A percentile compares a stretch with the other conserved stretches of the same genome.
phyloP scores from a whole-genome alignment of 2,113 vertebrate species.

The Blennius ocellaris region DNA sequence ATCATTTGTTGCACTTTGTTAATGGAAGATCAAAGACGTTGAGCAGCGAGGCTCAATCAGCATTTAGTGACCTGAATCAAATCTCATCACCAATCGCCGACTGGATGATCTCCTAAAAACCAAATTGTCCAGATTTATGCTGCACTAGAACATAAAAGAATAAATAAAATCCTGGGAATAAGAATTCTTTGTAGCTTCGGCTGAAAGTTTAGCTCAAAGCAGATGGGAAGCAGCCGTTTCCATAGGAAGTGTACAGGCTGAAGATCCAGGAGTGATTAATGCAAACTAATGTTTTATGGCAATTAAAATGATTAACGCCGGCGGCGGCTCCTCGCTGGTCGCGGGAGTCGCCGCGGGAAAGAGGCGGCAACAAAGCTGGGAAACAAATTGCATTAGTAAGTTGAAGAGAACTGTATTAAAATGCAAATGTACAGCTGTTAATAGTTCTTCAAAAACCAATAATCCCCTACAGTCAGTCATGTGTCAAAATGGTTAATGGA shows the following conservation, averaged over 20 bases:
- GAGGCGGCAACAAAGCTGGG: constrained; percentile 93
- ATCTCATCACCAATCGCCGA: too few species aligned
- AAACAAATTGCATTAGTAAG: constrained; percentile 96
- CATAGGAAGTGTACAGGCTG: constrained; percentile 36
- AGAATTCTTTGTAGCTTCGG: neutral
- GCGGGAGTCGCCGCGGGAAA: constrained; percentile 89
- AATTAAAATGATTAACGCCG: constrained; percentile 85
- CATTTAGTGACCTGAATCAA: too few species aligned
- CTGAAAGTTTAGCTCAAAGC: constrained; percentile 18
- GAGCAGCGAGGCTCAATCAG: too few species aligned
- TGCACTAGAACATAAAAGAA: too few species aligned
- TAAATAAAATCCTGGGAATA: too few species aligned
- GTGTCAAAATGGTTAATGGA: constrained; percentile 99
- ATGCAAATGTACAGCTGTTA: constrained; percentile 99
- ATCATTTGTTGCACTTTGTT: too few species aligned
- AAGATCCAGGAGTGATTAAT: constrained; percentile 82
- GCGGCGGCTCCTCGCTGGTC: constrained; percentile 79
- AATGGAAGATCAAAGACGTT: too few species aligned
- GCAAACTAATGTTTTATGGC: constrained; percentile 81
- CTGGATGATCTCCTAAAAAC: too few species aligned
- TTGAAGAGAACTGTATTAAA: constrained; percentile 99
- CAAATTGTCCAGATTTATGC: too few species aligned
- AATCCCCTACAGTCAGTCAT: constrained; percentile 99
- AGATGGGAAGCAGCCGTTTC: constrained; percentile 52
- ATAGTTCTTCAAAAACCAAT: constrained; percentile 99